Percentiles rank a stretch among this genome's conserved stretches.
These are phyloP conservation scores for Andricus curvator DNA, from an alignment of 2,888 invertebrate species.

Conservation along the genomic window DNA sequence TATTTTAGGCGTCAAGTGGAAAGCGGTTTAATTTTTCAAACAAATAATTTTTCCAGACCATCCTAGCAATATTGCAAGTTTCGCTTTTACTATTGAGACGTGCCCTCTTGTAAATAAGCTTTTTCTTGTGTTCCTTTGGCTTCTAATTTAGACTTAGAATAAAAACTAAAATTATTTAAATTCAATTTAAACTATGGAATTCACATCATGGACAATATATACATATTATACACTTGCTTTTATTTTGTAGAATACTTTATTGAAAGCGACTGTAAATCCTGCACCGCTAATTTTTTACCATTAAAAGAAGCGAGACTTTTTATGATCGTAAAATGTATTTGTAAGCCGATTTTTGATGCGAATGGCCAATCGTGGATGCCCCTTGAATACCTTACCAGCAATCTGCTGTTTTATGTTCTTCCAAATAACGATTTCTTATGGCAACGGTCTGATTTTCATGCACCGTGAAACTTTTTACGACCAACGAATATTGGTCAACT, in stretches of 20 bases:
- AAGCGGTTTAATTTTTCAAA: no score
- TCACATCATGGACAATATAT: no score
- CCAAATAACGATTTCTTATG: background rate
- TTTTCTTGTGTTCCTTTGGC: no score
- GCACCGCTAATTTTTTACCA: background rate
- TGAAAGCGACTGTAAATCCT: background rate
- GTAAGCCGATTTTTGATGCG: background rate
- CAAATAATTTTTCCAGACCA: no score
- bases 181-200: no score
- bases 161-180: no score
- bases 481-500: background rate
- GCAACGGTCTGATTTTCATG: background rate
- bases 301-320: background rate
- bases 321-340: background rate
- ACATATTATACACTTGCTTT: no score
- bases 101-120: no score
- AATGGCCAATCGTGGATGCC: background rate
- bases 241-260: background rate
- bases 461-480: background rate
- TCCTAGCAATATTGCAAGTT: no score
- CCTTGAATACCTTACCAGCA: background rate
- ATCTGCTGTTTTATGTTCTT: constrained; percentile 1
- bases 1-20: no score
- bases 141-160: no score
- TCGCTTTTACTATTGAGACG: no score